These are phyloP conservation scores for Heliconius eleuchia DNA, from an alignment of 1,140 invertebrate species.

Conservation along the genomic window DNA sequence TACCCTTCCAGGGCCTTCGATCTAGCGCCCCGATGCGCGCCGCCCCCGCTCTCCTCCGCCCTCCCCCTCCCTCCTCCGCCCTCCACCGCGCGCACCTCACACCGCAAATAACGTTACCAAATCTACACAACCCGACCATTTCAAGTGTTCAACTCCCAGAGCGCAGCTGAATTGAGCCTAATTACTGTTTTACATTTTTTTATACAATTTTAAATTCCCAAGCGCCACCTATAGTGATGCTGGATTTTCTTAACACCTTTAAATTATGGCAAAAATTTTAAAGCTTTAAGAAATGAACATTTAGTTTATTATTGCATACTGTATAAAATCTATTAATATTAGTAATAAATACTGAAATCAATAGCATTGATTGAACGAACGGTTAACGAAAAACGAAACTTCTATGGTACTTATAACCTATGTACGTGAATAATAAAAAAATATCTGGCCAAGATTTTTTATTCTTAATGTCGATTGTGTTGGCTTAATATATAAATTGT, in stretches of 20 bases:
- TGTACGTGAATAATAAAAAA: no score
- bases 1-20: conserved; percentile 64
- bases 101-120: conserved; percentile 72
- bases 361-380: background rate
- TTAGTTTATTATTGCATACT: no score
- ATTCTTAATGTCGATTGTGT: no score
- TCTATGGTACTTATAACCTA: no score
- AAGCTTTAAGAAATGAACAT: background rate
- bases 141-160: conserved; percentile 49
- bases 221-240: conserved; percentile 12
- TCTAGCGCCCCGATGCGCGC: conserved; percentile 65
- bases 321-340: no score
- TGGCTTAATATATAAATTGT: no score
- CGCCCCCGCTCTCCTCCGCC: conserved; percentile 24
- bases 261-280: background rate
- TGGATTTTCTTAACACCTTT: background rate
- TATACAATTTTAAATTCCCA: conserved; percentile 32
- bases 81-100: conserved; percentile 52
- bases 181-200: conserved; percentile 46
- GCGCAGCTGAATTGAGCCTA: conserved; percentile 47
- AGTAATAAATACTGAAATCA: no score
- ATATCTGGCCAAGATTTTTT: no score
- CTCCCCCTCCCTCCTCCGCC: conserved; percentile 20
- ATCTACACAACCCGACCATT: conserved; percentile 60
- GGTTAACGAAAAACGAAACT: no score